Conservation (phyloP, 1,140 invertebrate genomes). For the Aethina tumida region DNA sequence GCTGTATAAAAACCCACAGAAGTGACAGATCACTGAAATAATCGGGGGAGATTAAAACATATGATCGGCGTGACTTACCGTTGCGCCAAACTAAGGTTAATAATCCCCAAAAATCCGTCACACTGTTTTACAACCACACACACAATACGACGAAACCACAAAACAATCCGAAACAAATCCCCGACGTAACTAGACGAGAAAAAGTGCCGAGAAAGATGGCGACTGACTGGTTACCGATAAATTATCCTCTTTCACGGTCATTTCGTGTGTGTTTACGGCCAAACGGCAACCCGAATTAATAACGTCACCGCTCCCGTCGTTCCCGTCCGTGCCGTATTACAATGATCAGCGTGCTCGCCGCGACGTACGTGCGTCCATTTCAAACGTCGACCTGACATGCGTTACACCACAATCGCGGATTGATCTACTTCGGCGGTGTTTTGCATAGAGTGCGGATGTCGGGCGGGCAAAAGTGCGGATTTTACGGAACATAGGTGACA, state of each 20-base stretch:
- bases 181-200: constrained; percentile 35
- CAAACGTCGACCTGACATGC: constrained; percentile 28
- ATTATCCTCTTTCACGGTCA: constrained; percentile 43
- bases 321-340: constrained; percentile 5
- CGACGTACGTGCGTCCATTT: too few relatives aligned
- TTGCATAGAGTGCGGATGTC: constrained; percentile 33
- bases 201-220: constrained; percentile 48
- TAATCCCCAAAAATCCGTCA: background rate
- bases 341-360: constrained; percentile 4
- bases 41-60: too few relatives aligned
- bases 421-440: constrained; percentile 37
- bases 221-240: constrained; percentile 43
- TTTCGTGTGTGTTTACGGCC: constrained; percentile 32
- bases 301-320: constrained; percentile 19
- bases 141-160: constrained; percentile 11
- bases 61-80: background rate
- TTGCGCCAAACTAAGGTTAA: constrained; percentile 1
- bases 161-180: constrained; percentile 22
- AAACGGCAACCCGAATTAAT: constrained; percentile 33
- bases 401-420: constrained; percentile 31
- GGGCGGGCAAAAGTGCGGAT: constrained; percentile 29
- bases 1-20: background rate
- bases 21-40: background rate
- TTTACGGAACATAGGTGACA: constrained; percentile 28
- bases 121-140: constrained; percentile 4